Base-by-base conservation (phyloP, 2,113 vertebrate genomes). In the Probosciger aterrimus region DNA sequence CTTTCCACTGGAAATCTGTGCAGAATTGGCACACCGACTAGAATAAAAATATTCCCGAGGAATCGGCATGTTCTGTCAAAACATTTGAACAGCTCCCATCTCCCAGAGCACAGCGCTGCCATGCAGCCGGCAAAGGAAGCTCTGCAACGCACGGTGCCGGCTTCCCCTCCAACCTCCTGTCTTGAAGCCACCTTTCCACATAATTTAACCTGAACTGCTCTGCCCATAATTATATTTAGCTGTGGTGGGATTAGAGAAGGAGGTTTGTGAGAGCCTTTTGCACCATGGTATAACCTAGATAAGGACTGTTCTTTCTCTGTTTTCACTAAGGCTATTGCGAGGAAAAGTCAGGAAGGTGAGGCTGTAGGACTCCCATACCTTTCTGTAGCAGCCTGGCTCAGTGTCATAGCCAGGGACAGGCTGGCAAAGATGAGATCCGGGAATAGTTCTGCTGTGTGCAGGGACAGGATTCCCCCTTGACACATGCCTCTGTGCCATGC, bases 31-130 rank as follows among this genome's bases (percentile, higher is more conserved):
- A 95, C 91, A 84, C 90, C 1, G 74, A 94, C 81, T 89, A 96
- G 95, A 92, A 95, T 91, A 96, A 97, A 97, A 96, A 95, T 91
- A 96, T 95, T 95, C 93, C 95, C n/a, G 4, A 95, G 94, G 78
- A 96, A 91, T 95, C 70, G 74, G 91, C 87, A 76, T 70, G 85
- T 95, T 97, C 94, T 95, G 95, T 95, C 95, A 95, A 95, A 95
- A 95, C 93, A 95, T 95, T 96, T 95, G 95, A 95, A 95, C 94
- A 95, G 94, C 94, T 97, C 91, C 83, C 8, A 4, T 95, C 95
- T 95, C 95, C 84, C 9, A 1, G 74, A 47, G 78, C 90, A 79
- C 57, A 81, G 88, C 17, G 23, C 47, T 86, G 92, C 92, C 67
- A 81, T 1, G 0, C 50, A 88, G 79, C 73, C 24, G 12, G 82